phyloP scores from a whole-genome alignment of 2,113 vertebrate species.

The Butorides virescens region DNA sequence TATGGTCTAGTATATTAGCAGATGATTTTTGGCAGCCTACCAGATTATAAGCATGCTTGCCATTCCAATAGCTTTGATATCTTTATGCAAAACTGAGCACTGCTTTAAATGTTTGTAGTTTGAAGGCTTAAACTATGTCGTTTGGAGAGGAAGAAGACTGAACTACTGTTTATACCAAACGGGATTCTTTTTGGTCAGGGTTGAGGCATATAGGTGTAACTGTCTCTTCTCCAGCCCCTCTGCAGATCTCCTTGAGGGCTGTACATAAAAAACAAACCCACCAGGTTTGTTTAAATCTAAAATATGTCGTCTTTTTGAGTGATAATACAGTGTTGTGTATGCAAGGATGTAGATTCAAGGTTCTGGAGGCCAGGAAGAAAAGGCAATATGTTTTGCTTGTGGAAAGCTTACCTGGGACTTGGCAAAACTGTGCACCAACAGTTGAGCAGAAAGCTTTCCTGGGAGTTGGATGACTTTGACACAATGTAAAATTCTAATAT shows the following conservation, averaged over 20 bases:
- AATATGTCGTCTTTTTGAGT: not conserved
- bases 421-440: not conserved
- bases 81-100: not conserved
- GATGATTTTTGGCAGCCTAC: slow-evolving; percentile 35
- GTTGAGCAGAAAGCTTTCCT: not conserved
- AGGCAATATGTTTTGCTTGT: not conserved
- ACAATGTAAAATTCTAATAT: not conserved
- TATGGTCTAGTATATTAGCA: not conserved
- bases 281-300: not conserved
- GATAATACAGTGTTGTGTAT: not conserved
- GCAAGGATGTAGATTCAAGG: not conserved
- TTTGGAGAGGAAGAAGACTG: not conserved
- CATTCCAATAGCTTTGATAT: slow-evolving; percentile 13
- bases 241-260: not conserved
- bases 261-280: not conserved
- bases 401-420: not conserved
- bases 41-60: not conserved
- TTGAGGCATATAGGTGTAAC: not conserved
- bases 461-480: not conserved
- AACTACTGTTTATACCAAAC: not conserved
- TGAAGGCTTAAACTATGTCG: not conserved
- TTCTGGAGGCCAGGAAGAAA: not conserved
- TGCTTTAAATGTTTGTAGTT: not conserved
- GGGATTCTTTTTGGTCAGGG: not conserved
- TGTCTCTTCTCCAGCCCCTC: not conserved